These are phyloP conservation scores for Aldabrachelys gigantea DNA, from an alignment of 2,113 vertebrate species.

Conservation along the genomic window DNA sequence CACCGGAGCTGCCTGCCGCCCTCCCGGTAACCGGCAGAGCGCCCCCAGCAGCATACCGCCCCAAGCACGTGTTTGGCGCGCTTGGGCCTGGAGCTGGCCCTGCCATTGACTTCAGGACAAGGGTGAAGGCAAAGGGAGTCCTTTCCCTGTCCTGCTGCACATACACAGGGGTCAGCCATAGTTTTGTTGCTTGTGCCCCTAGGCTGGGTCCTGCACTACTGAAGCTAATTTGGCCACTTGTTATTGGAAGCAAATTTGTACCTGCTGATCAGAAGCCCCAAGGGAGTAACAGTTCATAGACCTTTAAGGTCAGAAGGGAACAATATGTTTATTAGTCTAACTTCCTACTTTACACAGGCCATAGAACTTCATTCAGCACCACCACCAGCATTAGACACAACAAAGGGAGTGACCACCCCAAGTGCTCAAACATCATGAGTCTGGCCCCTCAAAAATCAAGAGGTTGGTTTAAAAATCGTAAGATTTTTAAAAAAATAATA, in stretches of 20 bases:
- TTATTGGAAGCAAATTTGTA: neutral
- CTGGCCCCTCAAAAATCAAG: neutral
- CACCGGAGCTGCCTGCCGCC: no score
- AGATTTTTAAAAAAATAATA: no score
- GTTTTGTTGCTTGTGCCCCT: neutral
- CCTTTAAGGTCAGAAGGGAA: neutral
- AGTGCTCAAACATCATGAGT: neutral
- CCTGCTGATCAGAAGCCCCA: neutral
- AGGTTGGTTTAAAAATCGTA: neutral
- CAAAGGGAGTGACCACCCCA: neutral
- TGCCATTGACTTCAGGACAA: neutral
- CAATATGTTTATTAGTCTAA: neutral
- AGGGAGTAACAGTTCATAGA: neutral
- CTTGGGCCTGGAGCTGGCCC: no score
- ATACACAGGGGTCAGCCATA: neutral
- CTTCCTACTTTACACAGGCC: neutral
- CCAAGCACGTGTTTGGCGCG: no score
- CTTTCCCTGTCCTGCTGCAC: no score
- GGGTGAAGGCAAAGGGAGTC: neutral
- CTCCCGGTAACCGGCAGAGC: no score
- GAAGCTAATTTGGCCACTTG: neutral
- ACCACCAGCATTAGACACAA: neutral
- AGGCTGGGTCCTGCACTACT: neutral
- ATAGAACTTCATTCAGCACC: neutral
- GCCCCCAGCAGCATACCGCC: no score